These are phyloP conservation scores for Tychaedon coryphoeus DNA, from an alignment of 2,113 vertebrate species.

Conservation along the genomic window DNA sequence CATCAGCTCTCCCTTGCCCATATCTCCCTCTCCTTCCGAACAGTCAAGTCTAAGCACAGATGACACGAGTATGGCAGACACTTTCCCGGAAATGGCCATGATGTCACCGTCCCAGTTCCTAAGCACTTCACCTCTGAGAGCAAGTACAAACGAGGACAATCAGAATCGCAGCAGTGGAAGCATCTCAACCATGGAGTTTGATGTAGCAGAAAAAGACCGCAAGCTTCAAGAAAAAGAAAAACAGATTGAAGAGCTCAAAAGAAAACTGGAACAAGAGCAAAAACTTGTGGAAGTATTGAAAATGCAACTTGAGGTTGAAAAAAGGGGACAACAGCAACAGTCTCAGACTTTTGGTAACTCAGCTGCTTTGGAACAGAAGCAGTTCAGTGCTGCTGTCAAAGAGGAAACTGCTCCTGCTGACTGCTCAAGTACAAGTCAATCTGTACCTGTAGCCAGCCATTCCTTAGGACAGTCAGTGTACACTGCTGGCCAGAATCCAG, in stretches of 20 bases:
- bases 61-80: slow-evolving; percentile 74
- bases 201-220: slow-evolving; percentile 82
- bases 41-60: slow-evolving; percentile 82
- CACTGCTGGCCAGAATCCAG: slow-evolving; percentile 55
- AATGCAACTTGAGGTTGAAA: slow-evolving; percentile 95
- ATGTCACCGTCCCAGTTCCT: slow-evolving; percentile 69
- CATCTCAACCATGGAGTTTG: slow-evolving; percentile 66
- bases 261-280: slow-evolving; percentile 95
- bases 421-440: slow-evolving; percentile 71
- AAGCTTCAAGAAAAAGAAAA: slow-evolving; percentile 95
- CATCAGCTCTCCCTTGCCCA: slow-evolving; percentile 77
- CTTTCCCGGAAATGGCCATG: slow-evolving; percentile 75
- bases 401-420: slow-evolving; percentile 65
- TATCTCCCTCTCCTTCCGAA: slow-evolving; percentile 82
- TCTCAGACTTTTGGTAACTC: slow-evolving; percentile 6
- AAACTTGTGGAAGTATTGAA: slow-evolving; percentile 93
- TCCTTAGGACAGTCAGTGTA: slow-evolving; percentile 50
- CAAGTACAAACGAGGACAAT: slow-evolving; percentile 65
- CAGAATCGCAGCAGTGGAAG: slow-evolving; percentile 55
- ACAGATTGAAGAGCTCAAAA: slow-evolving; percentile 93
- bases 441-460: slow-evolving; percentile 25
- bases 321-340: slow-evolving; percentile 78
- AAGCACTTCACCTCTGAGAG: slow-evolving; percentile 65
- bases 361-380: slow-evolving; percentile 55
- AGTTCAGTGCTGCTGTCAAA: slow-evolving; percentile 45